Evolutionary conservation across 2,797 vertebrate species (phyloP).

Genomic region (Hafferia zeledoni): DNA sequence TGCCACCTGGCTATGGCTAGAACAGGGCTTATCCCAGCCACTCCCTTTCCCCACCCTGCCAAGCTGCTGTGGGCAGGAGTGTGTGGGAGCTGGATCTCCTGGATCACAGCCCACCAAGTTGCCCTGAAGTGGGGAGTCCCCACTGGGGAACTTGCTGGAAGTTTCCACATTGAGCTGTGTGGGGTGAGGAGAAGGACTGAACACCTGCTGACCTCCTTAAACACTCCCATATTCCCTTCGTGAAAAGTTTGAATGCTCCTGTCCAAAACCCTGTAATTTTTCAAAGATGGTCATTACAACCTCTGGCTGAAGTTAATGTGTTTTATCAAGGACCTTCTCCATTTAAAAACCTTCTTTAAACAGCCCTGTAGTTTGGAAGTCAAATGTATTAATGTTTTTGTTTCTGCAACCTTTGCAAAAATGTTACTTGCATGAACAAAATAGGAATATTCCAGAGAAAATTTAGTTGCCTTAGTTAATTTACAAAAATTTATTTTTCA

Average conservation of each 20-base stretch:
- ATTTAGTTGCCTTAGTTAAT: neutral
- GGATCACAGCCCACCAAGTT: neutral
- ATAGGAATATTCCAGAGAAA: neutral
- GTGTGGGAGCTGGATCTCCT: neutral
- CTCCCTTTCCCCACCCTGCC: neutral
- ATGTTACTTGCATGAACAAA: neutral
- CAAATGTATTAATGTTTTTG: neutral
- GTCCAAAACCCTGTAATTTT: neutral
- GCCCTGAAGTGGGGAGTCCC: accelerated
- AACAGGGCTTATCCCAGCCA: neutral
- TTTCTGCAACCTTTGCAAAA: neutral
- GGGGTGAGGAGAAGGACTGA: neutral
- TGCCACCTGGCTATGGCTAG: neutral
- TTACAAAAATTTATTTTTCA: neutral
- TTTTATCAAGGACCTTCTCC: neutral
- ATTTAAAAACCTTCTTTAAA: neutral
- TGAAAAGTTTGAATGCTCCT: neutral
- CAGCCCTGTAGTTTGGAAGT: neutral
- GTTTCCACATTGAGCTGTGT: neutral
- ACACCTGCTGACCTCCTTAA: neutral
- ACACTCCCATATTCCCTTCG: accelerated
- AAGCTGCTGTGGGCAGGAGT: neutral
- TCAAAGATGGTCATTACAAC: neutral
- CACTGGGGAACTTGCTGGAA: accelerated
- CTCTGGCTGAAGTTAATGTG: neutral